Evolutionary conservation across 2,113 vertebrate species (phyloP).

Genomic region (Orientallactaga bullata): DNA sequence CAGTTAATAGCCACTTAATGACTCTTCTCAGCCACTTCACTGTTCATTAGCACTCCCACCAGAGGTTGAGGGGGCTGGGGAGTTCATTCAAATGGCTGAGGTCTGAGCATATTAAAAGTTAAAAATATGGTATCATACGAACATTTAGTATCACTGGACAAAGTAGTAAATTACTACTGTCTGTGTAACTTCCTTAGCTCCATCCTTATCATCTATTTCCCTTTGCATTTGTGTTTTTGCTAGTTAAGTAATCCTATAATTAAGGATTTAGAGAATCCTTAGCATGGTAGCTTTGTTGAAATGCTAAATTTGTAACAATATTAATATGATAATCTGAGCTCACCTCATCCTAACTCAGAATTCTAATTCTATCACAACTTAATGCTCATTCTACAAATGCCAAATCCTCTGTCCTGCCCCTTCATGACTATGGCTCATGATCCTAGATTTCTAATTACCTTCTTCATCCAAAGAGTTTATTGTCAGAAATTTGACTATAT

Average conservation of each 20-base stretch:
- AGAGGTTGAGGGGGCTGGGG: neutral
- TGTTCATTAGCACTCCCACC: slow-evolving; percentile 8
- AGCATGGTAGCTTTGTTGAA: slow-evolving; percentile 6
- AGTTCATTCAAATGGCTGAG: slow-evolving; percentile 28
- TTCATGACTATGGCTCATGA: neutral
- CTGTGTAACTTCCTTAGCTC: neutral
- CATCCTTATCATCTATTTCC: neutral
- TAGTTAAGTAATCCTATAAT: slow-evolving; percentile 22
- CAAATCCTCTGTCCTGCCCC: neutral
- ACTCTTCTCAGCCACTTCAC: neutral
- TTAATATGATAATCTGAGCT: neutral
- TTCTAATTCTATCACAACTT: slow-evolving; percentile 13
- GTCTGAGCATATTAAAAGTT: neutral
- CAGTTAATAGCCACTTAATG: neutral
- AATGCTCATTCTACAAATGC: neutral
- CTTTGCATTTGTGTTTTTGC: neutral
- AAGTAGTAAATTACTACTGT: neutral
- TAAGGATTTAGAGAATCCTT: slow-evolving; percentile 32
- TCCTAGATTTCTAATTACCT: neutral
- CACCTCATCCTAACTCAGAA: neutral
- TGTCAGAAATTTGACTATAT: neutral
- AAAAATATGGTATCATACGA: neutral
- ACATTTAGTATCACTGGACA: neutral
- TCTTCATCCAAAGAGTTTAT: slow-evolving; percentile 22
- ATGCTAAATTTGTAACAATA: slow-evolving; percentile 16